Evolutionary conservation across 2,888 invertebrate genomes (phyloP).

Genomic region (Tridacna gigas): DNA sequence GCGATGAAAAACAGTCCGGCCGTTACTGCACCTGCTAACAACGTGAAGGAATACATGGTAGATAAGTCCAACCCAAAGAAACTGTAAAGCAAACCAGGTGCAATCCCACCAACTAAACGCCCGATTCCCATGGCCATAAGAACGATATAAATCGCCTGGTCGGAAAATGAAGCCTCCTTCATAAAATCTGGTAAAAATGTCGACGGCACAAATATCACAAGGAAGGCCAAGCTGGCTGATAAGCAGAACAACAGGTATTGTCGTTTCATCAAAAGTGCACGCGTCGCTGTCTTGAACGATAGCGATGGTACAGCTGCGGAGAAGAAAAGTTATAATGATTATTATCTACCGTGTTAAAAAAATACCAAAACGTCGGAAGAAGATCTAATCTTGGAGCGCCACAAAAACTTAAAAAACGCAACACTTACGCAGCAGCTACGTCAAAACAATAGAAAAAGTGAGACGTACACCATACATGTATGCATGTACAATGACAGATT

Average conservation of each 20-base stretch:
- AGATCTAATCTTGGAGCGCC: not conserved
- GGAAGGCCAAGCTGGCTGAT: not conserved
- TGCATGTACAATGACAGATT: not conserved
- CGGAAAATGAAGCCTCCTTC: not conserved
- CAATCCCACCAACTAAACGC: not conserved
- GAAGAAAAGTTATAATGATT: not conserved
- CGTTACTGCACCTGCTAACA: not conserved
- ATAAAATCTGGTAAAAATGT: conserved; percentile 19
- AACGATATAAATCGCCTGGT: conserved; percentile 5
- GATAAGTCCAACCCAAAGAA: not conserved
- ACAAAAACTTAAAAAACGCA: not conserved
- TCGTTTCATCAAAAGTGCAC: not conserved
- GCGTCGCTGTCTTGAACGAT: not conserved
- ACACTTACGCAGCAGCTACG: not conserved
- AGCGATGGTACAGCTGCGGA: not conserved
- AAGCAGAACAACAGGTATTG: not conserved
- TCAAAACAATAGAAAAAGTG: not conserved
- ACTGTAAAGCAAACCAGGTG: not conserved
- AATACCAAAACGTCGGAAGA: not conserved
- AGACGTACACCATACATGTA: not conserved
- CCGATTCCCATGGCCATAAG: not conserved
- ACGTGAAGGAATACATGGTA: not conserved
- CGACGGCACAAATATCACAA: conserved; percentile 1
- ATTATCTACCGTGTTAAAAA: not conserved
- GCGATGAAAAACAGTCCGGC: not conserved